Percentiles rank a stretch among this genome's conserved stretches.
Evolutionary conservation across 2,797 vertebrate genomes (phyloP).

Genomic region (Hemibagrus guttatus): DNA sequence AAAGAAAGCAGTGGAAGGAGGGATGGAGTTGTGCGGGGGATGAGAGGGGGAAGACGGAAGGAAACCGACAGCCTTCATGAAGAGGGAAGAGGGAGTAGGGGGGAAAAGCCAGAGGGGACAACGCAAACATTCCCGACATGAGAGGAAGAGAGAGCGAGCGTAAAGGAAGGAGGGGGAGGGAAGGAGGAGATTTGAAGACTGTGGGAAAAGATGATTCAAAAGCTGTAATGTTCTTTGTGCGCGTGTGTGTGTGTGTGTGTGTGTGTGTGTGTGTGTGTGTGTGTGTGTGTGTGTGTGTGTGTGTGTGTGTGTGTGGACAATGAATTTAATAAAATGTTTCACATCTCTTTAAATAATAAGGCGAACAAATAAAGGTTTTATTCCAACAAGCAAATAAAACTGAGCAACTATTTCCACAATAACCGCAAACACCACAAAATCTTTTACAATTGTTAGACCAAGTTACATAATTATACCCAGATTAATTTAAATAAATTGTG

Average conservation of each 20-base stretch:
- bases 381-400: not conserved
- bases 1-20: not conserved
- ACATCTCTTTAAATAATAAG: not conserved
- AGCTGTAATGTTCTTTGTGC: not conserved
- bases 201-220: not conserved
- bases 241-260: no score
- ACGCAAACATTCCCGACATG: conserved; percentile 29
- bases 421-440: not conserved
- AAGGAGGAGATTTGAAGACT: not conserved
- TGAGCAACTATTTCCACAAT: not conserved
- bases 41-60: conserved; percentile 34
- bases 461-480: not conserved
- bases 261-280: no score
- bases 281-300: no score
- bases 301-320: no score
- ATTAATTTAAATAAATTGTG: not conserved
- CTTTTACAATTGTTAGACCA: not conserved
- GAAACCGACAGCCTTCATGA: not conserved
- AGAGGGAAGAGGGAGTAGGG: not conserved
- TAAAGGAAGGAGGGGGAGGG: not conserved
- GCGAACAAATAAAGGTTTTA: not conserved
- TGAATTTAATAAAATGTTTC: not conserved
- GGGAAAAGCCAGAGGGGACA: conserved; percentile 11
- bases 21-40: not conserved
- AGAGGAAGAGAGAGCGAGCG: conserved; percentile 38